These are phyloP conservation scores for Ophonus ardosiacus DNA, from an alignment of 2,888 invertebrate genomes.

Conservation along the genomic window DNA sequence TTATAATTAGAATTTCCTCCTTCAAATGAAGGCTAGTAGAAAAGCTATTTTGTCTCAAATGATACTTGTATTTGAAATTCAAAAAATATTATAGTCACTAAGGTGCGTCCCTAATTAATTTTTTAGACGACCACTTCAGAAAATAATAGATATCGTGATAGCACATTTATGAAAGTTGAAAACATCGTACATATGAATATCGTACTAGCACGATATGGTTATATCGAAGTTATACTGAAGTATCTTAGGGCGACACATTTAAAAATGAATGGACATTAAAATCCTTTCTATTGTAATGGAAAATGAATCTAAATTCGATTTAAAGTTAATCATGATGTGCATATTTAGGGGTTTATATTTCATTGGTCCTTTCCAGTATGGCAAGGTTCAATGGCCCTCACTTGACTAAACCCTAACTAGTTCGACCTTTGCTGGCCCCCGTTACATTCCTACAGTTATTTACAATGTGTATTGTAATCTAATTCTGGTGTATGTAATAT, in stretches of 20 bases:
- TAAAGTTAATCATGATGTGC: not conserved
- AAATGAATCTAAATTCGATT: not conserved
- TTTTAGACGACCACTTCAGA: too few relatives aligned
- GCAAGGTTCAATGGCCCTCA: not conserved
- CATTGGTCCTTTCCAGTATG: not conserved
- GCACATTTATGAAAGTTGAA: too few relatives aligned
- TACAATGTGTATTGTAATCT: constrained; percentile 77
- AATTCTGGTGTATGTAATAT: constrained; percentile 78
- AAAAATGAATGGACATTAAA: not conserved
- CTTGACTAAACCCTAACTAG: not conserved
- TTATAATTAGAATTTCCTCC: too few relatives aligned
- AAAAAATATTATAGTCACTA: too few relatives aligned
- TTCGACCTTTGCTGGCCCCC: not conserved
- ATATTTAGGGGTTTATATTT: not conserved
- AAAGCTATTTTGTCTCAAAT: too few relatives aligned
- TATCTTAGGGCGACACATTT: not conserved
- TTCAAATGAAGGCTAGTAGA: too few relatives aligned
- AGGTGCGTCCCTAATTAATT: too few relatives aligned
- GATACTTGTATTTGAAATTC: too few relatives aligned
- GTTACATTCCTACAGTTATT: constrained; percentile 70
- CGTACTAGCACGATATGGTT: too few relatives aligned
- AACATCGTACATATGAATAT: too few relatives aligned
- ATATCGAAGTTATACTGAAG: too few relatives aligned
- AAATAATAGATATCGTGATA: too few relatives aligned
- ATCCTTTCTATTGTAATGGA: not conserved